phyloP scores from a whole-genome alignment of 2,113 vertebrate species.

The Hydrochoerus hydrochaeris region DNA sequence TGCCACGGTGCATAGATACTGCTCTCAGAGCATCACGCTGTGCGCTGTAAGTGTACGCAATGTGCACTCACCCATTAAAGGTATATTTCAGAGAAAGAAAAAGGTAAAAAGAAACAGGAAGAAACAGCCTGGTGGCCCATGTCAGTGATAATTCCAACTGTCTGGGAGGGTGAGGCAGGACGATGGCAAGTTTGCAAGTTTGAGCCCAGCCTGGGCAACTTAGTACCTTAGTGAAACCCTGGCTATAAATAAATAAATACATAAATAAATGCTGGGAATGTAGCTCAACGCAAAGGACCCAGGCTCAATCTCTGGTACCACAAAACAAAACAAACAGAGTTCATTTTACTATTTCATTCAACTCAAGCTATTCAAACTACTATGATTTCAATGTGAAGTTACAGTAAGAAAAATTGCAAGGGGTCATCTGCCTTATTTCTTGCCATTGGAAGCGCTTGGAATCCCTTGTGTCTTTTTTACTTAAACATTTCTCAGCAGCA shows the following conservation, averaged over 20 bases:
- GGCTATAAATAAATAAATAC: not conserved
- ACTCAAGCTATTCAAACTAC: not conserved
- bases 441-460: not conserved
- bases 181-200: not conserved
- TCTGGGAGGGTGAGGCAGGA: not conserved
- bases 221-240: not conserved
- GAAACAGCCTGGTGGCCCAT: not conserved
- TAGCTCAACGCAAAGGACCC: not conserved
- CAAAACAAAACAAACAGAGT: not conserved
- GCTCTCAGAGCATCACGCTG: not conserved
- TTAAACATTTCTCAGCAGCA: rapidly evolving
- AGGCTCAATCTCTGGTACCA: not conserved
- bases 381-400: not conserved
- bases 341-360: not conserved
- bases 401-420: not conserved
- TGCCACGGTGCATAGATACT: too few relatives aligned
- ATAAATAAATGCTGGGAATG: not conserved
- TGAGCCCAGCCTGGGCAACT: not conserved
- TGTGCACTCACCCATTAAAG: not conserved
- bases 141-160: not conserved
- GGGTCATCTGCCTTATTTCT: not conserved
- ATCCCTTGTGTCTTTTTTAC: not conserved
- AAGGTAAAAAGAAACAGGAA: not conserved
- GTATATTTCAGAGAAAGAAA: not conserved
- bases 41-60: not conserved